A percentile compares a stretch with the other conserved stretches of the same genome.
Evolutionary conservation across 2,113 vertebrate species (phyloP).

Genomic region (Vireo altiloquus): DNA sequence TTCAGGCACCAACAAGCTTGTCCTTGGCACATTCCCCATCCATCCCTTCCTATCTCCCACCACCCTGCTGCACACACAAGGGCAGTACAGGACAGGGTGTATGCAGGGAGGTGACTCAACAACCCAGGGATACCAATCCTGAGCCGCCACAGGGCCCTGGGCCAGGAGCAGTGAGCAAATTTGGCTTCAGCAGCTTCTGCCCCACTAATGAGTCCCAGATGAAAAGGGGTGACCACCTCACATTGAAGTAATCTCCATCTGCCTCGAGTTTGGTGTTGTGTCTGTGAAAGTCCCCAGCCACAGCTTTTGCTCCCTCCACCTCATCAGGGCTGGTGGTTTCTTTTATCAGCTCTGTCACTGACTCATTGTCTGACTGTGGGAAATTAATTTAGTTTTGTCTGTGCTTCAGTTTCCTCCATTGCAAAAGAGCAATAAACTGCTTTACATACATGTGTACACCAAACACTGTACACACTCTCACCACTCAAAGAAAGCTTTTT

Average conservation of each 20-base stretch:
- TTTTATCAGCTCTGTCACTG: slow-evolving; percentile 10
- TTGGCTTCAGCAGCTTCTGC: not conserved
- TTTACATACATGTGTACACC: not conserved
- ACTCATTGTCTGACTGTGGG: slow-evolving; percentile 1
- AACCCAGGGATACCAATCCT: fast-evolving
- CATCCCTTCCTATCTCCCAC: not conserved
- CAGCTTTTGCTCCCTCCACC: not conserved
- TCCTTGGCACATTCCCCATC: not conserved
- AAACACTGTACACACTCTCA: not conserved
- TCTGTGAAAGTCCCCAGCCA: not conserved
- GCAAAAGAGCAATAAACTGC: not conserved
- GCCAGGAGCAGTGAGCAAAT: not conserved
- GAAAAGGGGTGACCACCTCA: not conserved
- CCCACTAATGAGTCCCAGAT: not conserved
- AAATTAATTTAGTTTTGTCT: not conserved
- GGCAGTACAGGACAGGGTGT: not conserved
- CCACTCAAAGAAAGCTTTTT: not conserved
- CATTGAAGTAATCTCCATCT: not conserved
- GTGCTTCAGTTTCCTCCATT: not conserved
- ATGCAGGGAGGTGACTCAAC: not conserved
- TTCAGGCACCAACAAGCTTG: not conserved
- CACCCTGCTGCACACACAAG: not conserved
- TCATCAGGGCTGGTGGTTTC: not conserved
- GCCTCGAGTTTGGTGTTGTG: not conserved
- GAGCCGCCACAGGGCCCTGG: not conserved